phyloP scores from a whole-genome alignment of 2,888 invertebrate genomes.

The Carpatolechia fugitivella region DNA sequence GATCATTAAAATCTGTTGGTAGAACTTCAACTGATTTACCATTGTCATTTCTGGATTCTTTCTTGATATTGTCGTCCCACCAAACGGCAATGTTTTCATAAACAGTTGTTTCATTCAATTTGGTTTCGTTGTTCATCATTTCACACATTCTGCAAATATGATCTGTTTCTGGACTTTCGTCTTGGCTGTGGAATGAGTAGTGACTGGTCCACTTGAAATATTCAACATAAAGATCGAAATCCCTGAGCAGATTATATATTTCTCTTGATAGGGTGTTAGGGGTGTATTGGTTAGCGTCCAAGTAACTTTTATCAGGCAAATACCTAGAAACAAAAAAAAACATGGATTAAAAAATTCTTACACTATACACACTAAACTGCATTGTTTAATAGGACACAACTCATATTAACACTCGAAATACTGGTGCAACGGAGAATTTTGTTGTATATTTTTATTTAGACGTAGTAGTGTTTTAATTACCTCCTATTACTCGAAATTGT shows the following conservation, averaged over 20 bases:
- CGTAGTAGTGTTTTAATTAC: too few relatives aligned
- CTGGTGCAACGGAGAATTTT: too few relatives aligned
- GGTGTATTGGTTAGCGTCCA: neutral
- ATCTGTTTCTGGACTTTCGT: neutral
- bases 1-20: too few relatives aligned
- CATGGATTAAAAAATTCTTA: neutral
- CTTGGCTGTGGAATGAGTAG: neutral
- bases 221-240: neutral
- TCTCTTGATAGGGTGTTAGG: neutral
- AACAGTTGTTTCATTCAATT: neutral
- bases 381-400: too few relatives aligned
- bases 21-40: too few relatives aligned
- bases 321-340: neutral
- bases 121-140: neutral
- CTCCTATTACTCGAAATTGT: too few relatives aligned
- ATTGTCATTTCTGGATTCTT: too few relatives aligned
- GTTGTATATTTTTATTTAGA: too few relatives aligned
- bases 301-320: neutral
- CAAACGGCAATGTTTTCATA: neutral
- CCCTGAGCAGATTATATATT: neutral
- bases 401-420: too few relatives aligned
- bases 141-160: neutral
- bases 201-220: constrained; percentile 2
- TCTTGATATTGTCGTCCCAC: neutral
- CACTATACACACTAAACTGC: too few relatives aligned